Conservation (phyloP, 2,888 invertebrate species). For the Nephrotoma flavescens region DNA sequence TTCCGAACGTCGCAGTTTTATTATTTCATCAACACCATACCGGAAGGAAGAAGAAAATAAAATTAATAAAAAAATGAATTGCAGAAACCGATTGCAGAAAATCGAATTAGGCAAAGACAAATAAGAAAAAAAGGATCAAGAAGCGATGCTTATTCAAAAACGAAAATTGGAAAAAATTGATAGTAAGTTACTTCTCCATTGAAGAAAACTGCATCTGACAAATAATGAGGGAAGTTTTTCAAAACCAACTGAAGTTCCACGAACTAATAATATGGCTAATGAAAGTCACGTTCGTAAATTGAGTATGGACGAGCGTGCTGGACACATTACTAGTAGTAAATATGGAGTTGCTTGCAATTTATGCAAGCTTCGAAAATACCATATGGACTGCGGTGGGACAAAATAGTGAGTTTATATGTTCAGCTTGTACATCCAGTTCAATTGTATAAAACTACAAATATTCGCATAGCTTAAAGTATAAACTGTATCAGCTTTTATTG, state of each 20-base stretch:
- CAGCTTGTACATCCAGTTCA: no score
- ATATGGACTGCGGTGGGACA: neutral
- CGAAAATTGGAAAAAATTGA: no score
- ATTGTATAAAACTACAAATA: no score
- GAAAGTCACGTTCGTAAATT: neutral
- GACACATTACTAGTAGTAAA: neutral
- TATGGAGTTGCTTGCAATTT: neutral
- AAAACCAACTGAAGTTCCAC: no score
- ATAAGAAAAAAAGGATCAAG: neutral
- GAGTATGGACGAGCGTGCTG: neutral
- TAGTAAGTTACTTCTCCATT: neutral
- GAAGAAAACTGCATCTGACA: neutral
- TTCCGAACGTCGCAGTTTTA: no score
- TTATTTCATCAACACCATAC: no score
- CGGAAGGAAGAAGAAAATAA: no score
- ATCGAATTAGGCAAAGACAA: neutral
- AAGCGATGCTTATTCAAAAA: no score
- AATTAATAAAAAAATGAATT: no score
- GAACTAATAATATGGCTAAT: neutral
- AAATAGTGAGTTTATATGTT: neutral
- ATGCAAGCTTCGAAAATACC: neutral
- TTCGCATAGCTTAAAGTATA: no score
- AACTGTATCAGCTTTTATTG: no score
- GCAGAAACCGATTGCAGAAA: neutral
- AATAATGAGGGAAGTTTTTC: no score